Percentiles rank a stretch among this genome's conserved stretches.
phyloP scores from a whole-genome alignment of 1,140 invertebrate genomes.

The Aricia agestis region DNA sequence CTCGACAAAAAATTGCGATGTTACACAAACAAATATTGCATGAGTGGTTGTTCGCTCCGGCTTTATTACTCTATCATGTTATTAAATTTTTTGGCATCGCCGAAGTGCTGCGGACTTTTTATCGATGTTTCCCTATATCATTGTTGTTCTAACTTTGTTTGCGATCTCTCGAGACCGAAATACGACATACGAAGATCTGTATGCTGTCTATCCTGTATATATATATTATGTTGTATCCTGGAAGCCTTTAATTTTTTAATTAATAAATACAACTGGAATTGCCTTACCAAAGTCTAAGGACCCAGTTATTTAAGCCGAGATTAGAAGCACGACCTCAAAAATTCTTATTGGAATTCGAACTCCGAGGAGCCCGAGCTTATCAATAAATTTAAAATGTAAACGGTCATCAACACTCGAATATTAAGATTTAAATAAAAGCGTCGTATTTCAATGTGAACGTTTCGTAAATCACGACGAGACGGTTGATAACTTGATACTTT shows the following conservation, averaged over 20 bases:
- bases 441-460: slow-evolving; percentile 2
- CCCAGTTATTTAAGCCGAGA: background rate
- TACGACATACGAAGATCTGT: background rate
- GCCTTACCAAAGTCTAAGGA: background rate
- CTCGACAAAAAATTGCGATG: slow-evolving; percentile 65
- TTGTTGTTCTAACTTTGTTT: slow-evolving; percentile 3
- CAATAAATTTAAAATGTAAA: slow-evolving; percentile 1
- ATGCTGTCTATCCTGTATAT: too few relatives aligned
- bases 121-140: background rate
- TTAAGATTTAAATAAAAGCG: slow-evolving; percentile 14
- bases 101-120: slow-evolving; percentile 21
- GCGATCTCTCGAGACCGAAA: background rate
- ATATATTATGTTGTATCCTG: too few relatives aligned
- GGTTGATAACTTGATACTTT: slow-evolving; percentile 6
- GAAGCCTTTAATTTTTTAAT: too few relatives aligned
- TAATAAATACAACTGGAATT: background rate
- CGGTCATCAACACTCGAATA: background rate
- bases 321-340: background rate
- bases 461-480: background rate
- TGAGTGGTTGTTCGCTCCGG: slow-evolving; percentile 44
- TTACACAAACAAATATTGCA: slow-evolving; percentile 66
- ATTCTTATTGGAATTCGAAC: background rate
- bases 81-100: slow-evolving; percentile 39
- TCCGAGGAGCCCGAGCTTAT: background rate
- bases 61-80: slow-evolving; percentile 55